Conservation (phyloP, 2,888 invertebrate species). For the Miltochrista miniata region DNA sequence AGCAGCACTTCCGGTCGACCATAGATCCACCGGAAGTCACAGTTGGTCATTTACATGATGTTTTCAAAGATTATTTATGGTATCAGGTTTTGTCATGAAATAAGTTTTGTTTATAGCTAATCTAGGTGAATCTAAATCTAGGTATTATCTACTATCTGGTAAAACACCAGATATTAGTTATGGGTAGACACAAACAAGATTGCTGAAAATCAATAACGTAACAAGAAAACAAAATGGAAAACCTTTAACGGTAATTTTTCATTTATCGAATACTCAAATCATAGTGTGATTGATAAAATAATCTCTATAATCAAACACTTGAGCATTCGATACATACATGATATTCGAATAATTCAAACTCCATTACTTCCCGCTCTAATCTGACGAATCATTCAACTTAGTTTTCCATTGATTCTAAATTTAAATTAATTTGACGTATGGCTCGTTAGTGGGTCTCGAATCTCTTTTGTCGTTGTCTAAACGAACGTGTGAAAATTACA, state of each 20-base stretch:
- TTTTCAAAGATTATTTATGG: no score
- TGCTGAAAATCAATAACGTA: background rate
- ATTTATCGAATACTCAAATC: constrained; percentile 54
- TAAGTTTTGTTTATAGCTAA: no score
- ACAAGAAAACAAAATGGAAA: constrained; percentile 28
- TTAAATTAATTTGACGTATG: constrained; percentile 58
- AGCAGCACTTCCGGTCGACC: no score
- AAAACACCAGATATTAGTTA: no score
- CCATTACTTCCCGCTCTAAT: constrained; percentile 54
- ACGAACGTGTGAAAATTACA: constrained; percentile 63
- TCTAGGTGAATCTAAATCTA: no score
- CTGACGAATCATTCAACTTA: constrained; percentile 75
- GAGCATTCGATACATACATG: constrained; percentile 39
- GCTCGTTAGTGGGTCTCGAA: constrained; percentile 56
- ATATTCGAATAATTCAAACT: constrained; percentile 41
- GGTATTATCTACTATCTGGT: no score
- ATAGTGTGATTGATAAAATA: constrained; percentile 58
- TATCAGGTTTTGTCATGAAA: no score
- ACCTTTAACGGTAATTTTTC: constrained; percentile 48
- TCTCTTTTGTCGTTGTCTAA: constrained; percentile 59
- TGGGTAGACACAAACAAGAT: no score
- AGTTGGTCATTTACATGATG: no score
- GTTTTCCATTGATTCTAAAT: constrained; percentile 70
- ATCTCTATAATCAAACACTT: constrained; percentile 57
- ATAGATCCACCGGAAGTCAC: no score